Conservation (phyloP, 2,888 invertebrate species). For the Hetaerina titia region DNA sequence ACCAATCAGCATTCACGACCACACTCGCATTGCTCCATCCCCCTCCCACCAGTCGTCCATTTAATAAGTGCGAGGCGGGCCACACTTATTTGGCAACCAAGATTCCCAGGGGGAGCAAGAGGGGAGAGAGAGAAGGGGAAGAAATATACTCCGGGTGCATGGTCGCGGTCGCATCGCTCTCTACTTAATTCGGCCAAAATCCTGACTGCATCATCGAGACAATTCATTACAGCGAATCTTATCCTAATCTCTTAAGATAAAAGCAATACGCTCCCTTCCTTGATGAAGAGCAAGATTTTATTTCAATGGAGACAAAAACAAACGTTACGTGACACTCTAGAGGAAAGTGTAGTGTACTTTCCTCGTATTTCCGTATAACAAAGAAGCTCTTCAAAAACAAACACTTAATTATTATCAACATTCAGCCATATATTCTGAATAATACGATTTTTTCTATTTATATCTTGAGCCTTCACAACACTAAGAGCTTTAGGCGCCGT, state of each 20-base stretch:
- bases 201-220: not conserved
- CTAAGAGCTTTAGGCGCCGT: no score
- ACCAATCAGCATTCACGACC: conserved; percentile 19
- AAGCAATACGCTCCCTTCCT: not conserved
- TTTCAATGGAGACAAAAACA: no score
- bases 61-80: no score
- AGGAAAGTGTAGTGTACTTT: no score
- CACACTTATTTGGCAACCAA: not conserved
- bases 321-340: no score
- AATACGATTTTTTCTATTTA: no score
- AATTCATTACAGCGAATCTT: not conserved
- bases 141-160: not conserved
- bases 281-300: not conserved
- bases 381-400: no score
- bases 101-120: not conserved
- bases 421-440: no score
- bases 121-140: not conserved
- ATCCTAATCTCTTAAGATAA: not conserved
- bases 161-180: not conserved
- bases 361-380: no score
- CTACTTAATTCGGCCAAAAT: not conserved
- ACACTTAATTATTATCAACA: no score
- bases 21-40: not conserved
- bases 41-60: not conserved
- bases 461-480: no score